These are phyloP conservation scores for Aphelocoma californica DNA, from an alignment of 2,797 vertebrate species.

Conservation along the genomic window DNA sequence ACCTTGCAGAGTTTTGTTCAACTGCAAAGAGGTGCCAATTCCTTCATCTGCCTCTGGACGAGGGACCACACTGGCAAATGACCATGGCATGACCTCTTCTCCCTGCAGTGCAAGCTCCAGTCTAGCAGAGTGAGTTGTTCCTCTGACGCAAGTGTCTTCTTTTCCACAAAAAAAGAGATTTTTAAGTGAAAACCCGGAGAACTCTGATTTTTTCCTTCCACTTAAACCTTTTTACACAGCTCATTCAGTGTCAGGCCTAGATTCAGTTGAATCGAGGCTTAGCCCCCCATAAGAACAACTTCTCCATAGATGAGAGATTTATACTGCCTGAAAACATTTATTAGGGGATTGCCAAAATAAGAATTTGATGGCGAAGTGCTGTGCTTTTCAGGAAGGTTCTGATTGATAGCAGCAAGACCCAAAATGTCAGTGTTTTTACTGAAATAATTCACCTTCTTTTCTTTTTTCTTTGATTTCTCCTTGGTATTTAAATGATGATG, in stretches of 20 bases:
- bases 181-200: not conserved
- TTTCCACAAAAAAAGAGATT: not conserved
- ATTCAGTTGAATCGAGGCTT: not conserved
- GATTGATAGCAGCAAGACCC: not conserved
- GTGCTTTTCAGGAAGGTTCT: not conserved
- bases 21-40: not conserved
- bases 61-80: not conserved
- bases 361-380: not conserved
- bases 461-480: not conserved
- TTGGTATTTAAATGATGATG: not conserved
- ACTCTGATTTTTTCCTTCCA: not conserved
- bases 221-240: not conserved
- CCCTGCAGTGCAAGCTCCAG: not conserved
- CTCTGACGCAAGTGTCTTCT: not conserved
- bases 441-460: not conserved
- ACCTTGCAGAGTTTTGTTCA: not conserved
- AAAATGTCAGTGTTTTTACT: not conserved
- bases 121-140: not conserved
- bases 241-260: not conserved
- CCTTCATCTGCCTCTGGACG: not conserved
- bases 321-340: not conserved
- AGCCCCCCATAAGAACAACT: not conserved
- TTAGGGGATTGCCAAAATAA: not conserved
- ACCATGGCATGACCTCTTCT: not conserved
- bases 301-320: not conserved